These are phyloP conservation scores for Heliconius himera DNA, from an alignment of 1,140 invertebrate species.

Conservation along the genomic window DNA sequence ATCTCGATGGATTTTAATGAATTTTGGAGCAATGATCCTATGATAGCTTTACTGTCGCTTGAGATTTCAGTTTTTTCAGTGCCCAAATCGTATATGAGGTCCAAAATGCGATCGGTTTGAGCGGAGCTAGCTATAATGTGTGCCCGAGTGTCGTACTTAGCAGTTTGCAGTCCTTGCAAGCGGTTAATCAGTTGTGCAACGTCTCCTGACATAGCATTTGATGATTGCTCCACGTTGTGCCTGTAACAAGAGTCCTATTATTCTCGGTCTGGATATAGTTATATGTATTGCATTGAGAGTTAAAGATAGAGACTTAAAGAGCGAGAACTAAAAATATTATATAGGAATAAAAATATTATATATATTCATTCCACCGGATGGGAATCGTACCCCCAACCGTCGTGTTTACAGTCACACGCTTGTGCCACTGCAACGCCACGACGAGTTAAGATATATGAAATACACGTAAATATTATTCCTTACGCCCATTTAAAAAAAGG, in stretches of 20 bases:
- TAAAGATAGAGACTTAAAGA: no score
- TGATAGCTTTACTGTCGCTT: background rate
- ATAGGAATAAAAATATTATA: no score
- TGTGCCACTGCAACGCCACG: no score
- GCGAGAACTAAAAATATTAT: no score
- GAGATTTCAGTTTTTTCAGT: slow-evolving; percentile 2
- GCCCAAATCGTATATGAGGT: slow-evolving; percentile 2
- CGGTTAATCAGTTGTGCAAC: background rate
- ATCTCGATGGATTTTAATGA: slow-evolving; percentile 3
- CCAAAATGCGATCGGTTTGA: background rate
- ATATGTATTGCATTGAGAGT: no score
- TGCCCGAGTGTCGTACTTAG: slow-evolving; percentile 1
- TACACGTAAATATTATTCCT: no score
- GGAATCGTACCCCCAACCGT: no score
- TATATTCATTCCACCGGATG: no score
- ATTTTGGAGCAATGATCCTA: background rate
- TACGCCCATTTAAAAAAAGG: no score
- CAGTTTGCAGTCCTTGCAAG: background rate
- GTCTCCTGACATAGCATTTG: slow-evolving; percentile 5
- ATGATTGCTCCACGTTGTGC: background rate
- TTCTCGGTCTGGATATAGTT: no score
- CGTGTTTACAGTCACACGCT: no score
- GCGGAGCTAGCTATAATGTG: background rate
- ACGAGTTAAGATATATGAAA: no score
- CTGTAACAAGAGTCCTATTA: background rate